Evolutionary conservation across 2,888 invertebrate genomes (phyloP).

Genomic region (Trisateles emortualis): DNA sequence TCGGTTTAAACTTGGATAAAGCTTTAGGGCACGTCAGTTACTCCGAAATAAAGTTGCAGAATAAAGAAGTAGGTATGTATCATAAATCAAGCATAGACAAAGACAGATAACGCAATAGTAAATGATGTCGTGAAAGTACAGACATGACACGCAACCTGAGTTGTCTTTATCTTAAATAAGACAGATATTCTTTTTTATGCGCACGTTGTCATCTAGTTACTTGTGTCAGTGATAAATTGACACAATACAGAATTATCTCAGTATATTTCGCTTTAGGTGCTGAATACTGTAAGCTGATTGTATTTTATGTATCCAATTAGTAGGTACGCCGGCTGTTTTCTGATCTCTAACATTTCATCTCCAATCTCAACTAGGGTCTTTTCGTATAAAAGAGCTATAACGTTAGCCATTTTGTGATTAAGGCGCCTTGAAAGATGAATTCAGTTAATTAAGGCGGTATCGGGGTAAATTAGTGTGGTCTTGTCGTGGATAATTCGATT

Average conservation of each 20-base stretch:
- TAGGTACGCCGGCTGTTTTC: constrained; percentile 28
- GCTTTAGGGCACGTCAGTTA: neutral
- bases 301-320: constrained; percentile 61
- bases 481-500: constrained; percentile 57
- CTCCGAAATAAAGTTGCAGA: neutral
- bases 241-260: constrained; percentile 56
- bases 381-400: constrained; percentile 39
- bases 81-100: neutral
- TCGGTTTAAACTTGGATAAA: neutral
- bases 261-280: constrained; percentile 40
- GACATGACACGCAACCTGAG: constrained; percentile 43
- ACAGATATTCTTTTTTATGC: constrained; percentile 54
- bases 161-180: constrained; percentile 53
- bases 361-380: constrained; percentile 31
- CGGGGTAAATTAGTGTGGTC: constrained; percentile 55
- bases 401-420: constrained; percentile 50
- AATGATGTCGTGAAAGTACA: constrained; percentile 5
- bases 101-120: neutral
- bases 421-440: constrained; percentile 53
- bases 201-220: constrained; percentile 59
- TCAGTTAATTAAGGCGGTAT: constrained; percentile 57
- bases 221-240: constrained; percentile 65
- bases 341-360: constrained; percentile 42
- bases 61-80: neutral
- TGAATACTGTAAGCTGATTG: constrained; percentile 56